These are phyloP conservation scores for Streblospio benedicti DNA, from an alignment of 1,140 invertebrate species.

Conservation along the genomic window DNA sequence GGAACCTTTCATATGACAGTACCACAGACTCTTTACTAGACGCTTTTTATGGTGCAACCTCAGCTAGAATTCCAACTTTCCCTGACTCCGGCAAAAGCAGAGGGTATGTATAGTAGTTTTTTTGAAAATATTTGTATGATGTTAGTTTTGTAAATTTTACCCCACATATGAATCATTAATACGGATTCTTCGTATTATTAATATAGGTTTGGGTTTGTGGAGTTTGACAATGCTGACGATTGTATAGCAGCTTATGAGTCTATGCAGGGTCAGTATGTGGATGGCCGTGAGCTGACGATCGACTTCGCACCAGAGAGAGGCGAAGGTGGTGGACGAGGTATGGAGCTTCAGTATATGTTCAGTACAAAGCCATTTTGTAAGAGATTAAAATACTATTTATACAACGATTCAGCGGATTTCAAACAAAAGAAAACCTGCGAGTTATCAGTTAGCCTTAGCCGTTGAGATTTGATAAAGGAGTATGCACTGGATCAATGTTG, in stretches of 20 bases:
- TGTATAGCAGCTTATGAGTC: slow-evolving; percentile 26
- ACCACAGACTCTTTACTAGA: slow-evolving; percentile 19
- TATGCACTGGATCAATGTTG: background rate
- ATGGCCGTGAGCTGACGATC: slow-evolving; percentile 27
- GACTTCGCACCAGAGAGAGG: slow-evolving; percentile 24
- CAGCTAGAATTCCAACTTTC: slow-evolving; percentile 10
- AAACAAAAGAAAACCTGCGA: too few relatives aligned
- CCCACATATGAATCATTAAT: background rate
- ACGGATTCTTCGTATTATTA: background rate
- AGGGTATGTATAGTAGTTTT: background rate
- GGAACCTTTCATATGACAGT: slow-evolving; percentile 23
- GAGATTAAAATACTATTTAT: too few relatives aligned
- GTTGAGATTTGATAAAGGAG: too few relatives aligned
- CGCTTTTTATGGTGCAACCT: slow-evolving; percentile 21
- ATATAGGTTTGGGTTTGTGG: slow-evolving; percentile 37
- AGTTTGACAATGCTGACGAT: slow-evolving; percentile 27
- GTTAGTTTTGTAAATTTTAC: background rate
- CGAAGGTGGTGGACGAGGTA: background rate
- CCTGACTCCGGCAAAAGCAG: slow-evolving; percentile 17
- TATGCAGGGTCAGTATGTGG: slow-evolving; percentile 29
- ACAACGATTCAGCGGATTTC: too few relatives aligned
- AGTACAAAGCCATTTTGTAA: too few relatives aligned
- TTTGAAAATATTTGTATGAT: background rate
- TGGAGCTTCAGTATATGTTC: too few relatives aligned
- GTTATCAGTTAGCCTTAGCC: too few relatives aligned